Conservation (phyloP, 2,888 invertebrate species). For the Margaritifera margaritifera region DNA sequence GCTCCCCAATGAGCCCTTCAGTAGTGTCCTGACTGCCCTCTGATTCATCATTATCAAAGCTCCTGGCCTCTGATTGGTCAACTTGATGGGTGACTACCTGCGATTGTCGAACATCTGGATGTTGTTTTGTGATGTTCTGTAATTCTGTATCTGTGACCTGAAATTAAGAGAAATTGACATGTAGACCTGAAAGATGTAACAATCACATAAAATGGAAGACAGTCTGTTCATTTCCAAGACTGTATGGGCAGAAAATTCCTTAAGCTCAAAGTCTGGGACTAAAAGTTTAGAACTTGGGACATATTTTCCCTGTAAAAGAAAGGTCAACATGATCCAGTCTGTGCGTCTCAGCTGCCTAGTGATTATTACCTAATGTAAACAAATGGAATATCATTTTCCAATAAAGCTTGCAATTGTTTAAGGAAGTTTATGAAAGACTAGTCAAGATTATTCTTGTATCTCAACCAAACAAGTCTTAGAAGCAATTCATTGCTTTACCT, state of each 20-base stretch:
- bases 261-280: neutral
- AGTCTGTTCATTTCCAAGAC: neutral
- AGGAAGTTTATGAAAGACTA: too few species aligned
- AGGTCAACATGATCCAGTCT: too few species aligned
- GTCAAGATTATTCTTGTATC: too few species aligned
- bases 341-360: too few species aligned
- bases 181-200: neutral
- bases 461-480: too few species aligned
- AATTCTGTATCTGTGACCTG: slow-evolving; percentile 70
- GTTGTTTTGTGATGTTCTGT: slow-evolving; percentile 62
- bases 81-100: slow-evolving; percentile 18
- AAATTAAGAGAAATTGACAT: neutral
- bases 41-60: slow-evolving; percentile 22
- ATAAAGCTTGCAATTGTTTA: too few species aligned
- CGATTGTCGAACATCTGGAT: slow-evolving; percentile 20
- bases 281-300: neutral
- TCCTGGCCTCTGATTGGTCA: slow-evolving; percentile 21
- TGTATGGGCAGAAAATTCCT: neutral
- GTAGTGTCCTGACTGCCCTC: slow-evolving; percentile 19
- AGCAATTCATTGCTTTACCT: too few species aligned
- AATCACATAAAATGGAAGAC: neutral
- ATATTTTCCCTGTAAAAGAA: too few species aligned
- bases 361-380: too few species aligned
- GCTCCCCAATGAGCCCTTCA: slow-evolving; percentile 19
- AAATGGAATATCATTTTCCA: too few species aligned